Conservation (phyloP, 2,888 invertebrate species). For the Pandemis corylana region DNA sequence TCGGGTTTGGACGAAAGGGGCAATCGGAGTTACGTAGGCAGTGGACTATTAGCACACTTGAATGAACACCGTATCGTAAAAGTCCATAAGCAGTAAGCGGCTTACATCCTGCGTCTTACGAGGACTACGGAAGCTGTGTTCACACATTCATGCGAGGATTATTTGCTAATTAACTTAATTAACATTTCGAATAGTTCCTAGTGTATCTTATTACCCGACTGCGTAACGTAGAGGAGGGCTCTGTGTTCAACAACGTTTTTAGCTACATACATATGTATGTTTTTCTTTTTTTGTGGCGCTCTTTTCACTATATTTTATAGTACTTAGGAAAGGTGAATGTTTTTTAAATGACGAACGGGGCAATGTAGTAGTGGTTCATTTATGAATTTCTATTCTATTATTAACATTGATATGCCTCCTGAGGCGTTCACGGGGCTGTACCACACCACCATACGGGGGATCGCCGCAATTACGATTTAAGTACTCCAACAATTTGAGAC, state of each 20-base stretch:
- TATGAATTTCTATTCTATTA: neutral
- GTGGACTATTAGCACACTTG: slow-evolving; percentile 6
- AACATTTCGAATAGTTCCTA: neutral
- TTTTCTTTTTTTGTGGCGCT: too few species aligned
- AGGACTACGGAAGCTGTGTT: neutral
- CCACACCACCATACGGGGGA: too few species aligned
- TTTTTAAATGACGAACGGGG: too few species aligned
- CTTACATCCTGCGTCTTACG: neutral
- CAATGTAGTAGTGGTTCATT: too few species aligned
- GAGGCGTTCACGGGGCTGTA: neutral
- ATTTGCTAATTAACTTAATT: neutral
- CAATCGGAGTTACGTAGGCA: neutral
- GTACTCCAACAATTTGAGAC: neutral
- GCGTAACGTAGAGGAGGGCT: too few species aligned
- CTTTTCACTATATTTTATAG: too few species aligned
- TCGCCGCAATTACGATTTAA: neutral
- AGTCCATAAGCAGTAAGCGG: neutral
- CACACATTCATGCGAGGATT: neutral
- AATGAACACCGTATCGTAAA: neutral
- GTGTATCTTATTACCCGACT: neutral
- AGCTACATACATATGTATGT: too few species aligned
- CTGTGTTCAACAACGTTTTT: too few species aligned
- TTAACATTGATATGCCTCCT: neutral
- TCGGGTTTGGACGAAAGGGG: neutral
- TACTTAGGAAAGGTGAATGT: too few species aligned